Evolutionary conservation across 53 echinoderm and acorn worm species (phyloP).

Genomic region (Astropecten irregularis): DNA sequence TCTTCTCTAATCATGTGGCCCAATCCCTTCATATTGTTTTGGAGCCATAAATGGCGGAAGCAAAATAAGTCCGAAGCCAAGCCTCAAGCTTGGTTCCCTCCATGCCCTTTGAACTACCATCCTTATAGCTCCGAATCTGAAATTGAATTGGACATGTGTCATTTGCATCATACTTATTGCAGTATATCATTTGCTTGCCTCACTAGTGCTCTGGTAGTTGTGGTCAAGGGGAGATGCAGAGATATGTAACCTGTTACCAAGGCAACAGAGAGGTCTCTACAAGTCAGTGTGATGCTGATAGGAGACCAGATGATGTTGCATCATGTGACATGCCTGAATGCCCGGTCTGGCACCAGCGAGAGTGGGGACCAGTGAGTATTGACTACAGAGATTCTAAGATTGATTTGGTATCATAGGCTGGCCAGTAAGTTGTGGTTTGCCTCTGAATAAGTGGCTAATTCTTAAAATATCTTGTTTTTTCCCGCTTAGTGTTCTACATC

Average conservation of each 20-base stretch:
- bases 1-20: neutral
- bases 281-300: slow-evolving; percentile 57
- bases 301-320: slow-evolving; percentile 50
- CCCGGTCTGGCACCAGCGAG: slow-evolving; percentile 68
- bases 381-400: neutral
- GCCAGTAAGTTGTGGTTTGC: too few species aligned
- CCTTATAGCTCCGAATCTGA: too few species aligned
- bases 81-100: too few species aligned
- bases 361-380: slow-evolving; percentile 28
- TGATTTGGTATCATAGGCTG: too few species aligned
- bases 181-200: neutral
- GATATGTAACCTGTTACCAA: slow-evolving; percentile 67
- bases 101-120: too few species aligned
- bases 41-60: too few species aligned
- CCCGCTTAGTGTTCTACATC: slow-evolving; percentile 62
- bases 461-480: too few species aligned
- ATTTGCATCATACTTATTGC: too few species aligned
- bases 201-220: slow-evolving; percentile 88
- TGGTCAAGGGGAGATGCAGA: slow-evolving; percentile 63
- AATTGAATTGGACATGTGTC: too few species aligned
- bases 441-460: too few species aligned
- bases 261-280: slow-evolving; percentile 48
- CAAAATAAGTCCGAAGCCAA: too few species aligned
- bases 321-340: slow-evolving; percentile 63
- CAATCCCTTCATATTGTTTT: too few species aligned